Evolutionary conservation across 2,797 vertebrate species (phyloP).

Genomic region (Xyrichtys novacula): DNA sequence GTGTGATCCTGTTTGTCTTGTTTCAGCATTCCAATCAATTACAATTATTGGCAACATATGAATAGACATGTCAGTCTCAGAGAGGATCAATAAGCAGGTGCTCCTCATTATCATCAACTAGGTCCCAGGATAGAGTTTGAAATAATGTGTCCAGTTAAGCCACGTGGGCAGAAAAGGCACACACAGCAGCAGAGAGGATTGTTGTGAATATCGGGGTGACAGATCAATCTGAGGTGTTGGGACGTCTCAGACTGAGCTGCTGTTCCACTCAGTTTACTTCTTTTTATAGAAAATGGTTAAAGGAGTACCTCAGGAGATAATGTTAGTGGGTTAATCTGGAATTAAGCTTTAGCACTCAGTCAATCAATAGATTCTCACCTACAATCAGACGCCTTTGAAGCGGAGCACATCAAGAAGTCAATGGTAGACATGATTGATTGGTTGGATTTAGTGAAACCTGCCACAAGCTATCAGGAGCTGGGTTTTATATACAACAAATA

Average conservation of each 20-base stretch:
- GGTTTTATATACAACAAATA: conserved; percentile 26
- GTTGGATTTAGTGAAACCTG: conserved; percentile 35
- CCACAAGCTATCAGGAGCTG: conserved; percentile 21
- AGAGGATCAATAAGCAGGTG: conserved; percentile 63
- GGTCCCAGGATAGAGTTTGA: conserved; percentile 35
- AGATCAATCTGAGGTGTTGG: conserved; percentile 17
- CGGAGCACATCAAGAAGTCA: conserved; percentile 32
- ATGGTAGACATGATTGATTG: conserved; percentile 36
- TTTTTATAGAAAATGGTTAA: conserved; percentile 29
- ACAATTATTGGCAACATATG: conserved; percentile 62
- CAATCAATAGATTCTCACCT: conserved; percentile 46
- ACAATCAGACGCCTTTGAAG: conserved; percentile 40
- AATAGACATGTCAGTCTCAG: conserved; percentile 45
- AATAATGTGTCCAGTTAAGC: conserved; percentile 26
- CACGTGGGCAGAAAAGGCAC: conserved; percentile 25
- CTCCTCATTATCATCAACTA: conserved; percentile 62
- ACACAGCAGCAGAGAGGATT: background rate
- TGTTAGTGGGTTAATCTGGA: conserved; percentile 57
- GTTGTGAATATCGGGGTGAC: conserved; percentile 3
- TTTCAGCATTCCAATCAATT: conserved; percentile 54
- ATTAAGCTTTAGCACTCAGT: conserved; percentile 40
- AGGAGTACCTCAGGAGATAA: conserved; percentile 32
- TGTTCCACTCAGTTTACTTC: background rate
- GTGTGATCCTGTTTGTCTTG: conserved; percentile 49
- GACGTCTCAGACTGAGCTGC: conserved; percentile 7